Evolutionary conservation across 1,140 invertebrate genomes (phyloP), one percentile per base, ranked within the genome.

Genomic region (Tyrophagus putrescentiae): DNA sequence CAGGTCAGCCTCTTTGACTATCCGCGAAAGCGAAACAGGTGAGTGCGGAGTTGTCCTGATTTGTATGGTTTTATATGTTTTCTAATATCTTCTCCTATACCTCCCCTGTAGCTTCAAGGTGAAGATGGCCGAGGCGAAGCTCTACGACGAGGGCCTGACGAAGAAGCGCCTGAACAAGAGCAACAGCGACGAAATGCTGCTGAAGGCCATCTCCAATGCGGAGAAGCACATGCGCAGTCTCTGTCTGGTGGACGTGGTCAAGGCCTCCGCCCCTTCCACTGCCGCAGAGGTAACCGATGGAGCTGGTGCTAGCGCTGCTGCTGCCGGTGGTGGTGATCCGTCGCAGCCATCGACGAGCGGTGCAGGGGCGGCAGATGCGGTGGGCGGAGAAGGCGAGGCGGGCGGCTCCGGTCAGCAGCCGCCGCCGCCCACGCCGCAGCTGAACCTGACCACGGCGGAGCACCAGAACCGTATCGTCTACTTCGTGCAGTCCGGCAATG

Each of bases 251-350:
- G 36, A 39, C 13, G 36, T 13, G 21, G 36, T 39, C 21, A 39
- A 39, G 13, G 21, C 36, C 21, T 39, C 21, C 13, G 21, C 13
- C 13, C 21, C 13, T 39, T 39, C 21, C 36, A 39, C 13, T 39
- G 13, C 21, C 21, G 21, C 36, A 13, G 21, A 39, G 36, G 13
- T 39, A 39, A 13, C 36, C 21, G 21, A 21, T 39, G 36, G 21
- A 39, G 21, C 13, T 39, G 36, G 21, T 39, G 21, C n/a, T n/a
- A n/a, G n/a, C n/a, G n/a, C n/a, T n/a, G n/a, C n/a, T n/a, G n/a
- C n/a, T 32, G 60, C 60, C 44, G 34, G 60, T 32, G 13, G 31
- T 28, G 60, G 60, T 60, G 60, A 61, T 18, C 54, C 41, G 41
- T 61, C 32, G 36, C 13, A 39, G 13, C 21, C 21, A 13, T 39